Conservation (phyloP, 2,888 invertebrate genomes). For the Sminthurinus aureus region DNA sequence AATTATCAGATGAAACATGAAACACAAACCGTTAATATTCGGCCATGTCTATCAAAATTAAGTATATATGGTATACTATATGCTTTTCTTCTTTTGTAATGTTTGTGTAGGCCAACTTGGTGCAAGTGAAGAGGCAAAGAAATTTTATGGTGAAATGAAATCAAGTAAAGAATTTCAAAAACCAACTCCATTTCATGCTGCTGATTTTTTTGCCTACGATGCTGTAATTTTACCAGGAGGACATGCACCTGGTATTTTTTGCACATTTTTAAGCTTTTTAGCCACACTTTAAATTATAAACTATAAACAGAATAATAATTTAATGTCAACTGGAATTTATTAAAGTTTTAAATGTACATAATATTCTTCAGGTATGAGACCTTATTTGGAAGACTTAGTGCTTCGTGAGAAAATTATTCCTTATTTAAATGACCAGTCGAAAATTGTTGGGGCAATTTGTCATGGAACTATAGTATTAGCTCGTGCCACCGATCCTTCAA, state of each 20-base stretch:
- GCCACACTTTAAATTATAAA: neutral
- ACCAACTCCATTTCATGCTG: slow-evolving; percentile 46
- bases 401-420: slow-evolving; percentile 51
- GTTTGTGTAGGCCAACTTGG: too few relatives aligned
- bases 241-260: slow-evolving; percentile 52
- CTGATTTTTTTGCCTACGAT: slow-evolving; percentile 51
- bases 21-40: too few relatives aligned
- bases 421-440: slow-evolving; percentile 46
- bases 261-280: neutral
- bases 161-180: slow-evolving; percentile 46
- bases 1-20: neutral
- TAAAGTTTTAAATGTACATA: slow-evolving; percentile 6
- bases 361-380: slow-evolving; percentile 50
- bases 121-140: slow-evolving; percentile 52
- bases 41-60: too few relatives aligned
- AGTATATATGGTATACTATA: too few relatives aligned
- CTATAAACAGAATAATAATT: neutral
- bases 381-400: slow-evolving; percentile 48
- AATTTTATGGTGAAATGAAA: slow-evolving; percentile 51
- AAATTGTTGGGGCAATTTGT: slow-evolving; percentile 54
- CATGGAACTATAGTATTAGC: slow-evolving; percentile 55
- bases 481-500: slow-evolving; percentile 49
- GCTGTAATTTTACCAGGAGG: slow-evolving; percentile 55
- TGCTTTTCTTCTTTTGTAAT: too few relatives aligned
- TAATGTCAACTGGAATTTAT: neutral